Percentiles rank a stretch among this genome's conserved stretches.
phyloP scores from a whole-genome alignment of 2,797 vertebrate genomes.

The Perodicticus potto region DNA sequence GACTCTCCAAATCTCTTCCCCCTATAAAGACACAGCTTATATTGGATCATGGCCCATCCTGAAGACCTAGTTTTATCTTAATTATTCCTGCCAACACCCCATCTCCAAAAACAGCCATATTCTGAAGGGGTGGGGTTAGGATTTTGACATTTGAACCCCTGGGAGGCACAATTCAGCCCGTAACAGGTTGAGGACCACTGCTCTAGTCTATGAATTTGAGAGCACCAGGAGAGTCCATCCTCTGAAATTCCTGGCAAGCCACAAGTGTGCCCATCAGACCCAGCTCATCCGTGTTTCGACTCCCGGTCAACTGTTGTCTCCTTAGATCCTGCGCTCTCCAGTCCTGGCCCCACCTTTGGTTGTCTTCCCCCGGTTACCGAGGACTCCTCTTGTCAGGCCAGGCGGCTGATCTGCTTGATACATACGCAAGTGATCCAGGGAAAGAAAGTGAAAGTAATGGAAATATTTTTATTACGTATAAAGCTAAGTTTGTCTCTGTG shows the following conservation, averaged over 20 bases:
- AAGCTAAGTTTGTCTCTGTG: background rate
- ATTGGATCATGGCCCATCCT: too few relatives aligned
- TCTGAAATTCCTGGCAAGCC: background rate
- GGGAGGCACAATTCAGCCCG: background rate
- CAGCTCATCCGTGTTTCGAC: rapidly evolving
- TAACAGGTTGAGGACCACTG: too few relatives aligned
- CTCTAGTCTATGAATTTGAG: too few relatives aligned
- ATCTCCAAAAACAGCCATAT: background rate
- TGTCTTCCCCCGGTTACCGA: background rate
- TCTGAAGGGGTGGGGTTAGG: background rate
- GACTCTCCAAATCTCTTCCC: background rate
- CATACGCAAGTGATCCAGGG: background rate
- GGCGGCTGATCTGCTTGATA: background rate
- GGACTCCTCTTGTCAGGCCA: background rate
- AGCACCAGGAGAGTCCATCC: background rate
- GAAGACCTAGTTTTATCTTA: background rate
- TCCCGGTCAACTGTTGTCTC: rapidly evolving
- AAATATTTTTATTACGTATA: background rate
- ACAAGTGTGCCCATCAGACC: rapidly evolving
- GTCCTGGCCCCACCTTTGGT: background rate
- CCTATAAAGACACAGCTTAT: too few relatives aligned
- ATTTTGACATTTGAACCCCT: background rate
- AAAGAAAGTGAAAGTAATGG: background rate
- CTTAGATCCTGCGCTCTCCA: background rate
- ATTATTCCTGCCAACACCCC: background rate